Percentiles rank a stretch among this genome's conserved stretches.
Conservation (phyloP, 2,113 vertebrate species). For the Catharus bicknelli region DNA sequence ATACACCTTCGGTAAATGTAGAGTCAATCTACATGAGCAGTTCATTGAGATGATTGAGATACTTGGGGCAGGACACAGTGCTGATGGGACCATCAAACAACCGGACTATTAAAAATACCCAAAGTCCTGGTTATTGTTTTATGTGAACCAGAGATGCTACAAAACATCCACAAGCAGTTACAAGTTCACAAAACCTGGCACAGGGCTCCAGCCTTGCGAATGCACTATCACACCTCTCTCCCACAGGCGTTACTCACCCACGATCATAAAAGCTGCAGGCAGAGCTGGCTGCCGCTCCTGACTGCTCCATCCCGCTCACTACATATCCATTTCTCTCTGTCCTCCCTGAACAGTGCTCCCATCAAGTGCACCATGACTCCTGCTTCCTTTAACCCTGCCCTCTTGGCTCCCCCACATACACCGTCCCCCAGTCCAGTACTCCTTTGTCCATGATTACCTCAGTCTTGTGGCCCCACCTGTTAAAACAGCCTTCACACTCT, state of each 20-base stretch:
- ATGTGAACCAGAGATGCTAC: neutral
- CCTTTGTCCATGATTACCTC: rapidly evolving
- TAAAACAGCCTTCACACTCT: neutral
- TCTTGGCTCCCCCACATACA: neutral
- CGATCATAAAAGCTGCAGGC: rapidly evolving
- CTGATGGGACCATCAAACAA: neutral
- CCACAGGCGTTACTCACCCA: neutral
- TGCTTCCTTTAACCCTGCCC: neutral
- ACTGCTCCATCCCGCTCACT: neutral
- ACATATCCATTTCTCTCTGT: neutral
- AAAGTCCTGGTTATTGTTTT: neutral
- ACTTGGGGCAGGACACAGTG: neutral
- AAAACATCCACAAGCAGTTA: neutral
- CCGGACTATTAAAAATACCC: neutral
- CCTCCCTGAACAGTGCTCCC: neutral
- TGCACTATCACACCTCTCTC: neutral
- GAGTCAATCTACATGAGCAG: rapidly evolving
- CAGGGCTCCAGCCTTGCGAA: rapidly evolving
- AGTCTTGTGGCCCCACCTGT: rapidly evolving
- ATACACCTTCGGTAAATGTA: neutral
- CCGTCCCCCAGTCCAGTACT: rapidly evolving
- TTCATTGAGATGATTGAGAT: neutral
- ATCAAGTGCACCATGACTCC: neutral
- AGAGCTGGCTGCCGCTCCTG: neutral
- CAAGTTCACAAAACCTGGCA: neutral